phyloP scores from a whole-genome alignment of 2,888 invertebrate species.

The Tetanocera ferruginea region DNA sequence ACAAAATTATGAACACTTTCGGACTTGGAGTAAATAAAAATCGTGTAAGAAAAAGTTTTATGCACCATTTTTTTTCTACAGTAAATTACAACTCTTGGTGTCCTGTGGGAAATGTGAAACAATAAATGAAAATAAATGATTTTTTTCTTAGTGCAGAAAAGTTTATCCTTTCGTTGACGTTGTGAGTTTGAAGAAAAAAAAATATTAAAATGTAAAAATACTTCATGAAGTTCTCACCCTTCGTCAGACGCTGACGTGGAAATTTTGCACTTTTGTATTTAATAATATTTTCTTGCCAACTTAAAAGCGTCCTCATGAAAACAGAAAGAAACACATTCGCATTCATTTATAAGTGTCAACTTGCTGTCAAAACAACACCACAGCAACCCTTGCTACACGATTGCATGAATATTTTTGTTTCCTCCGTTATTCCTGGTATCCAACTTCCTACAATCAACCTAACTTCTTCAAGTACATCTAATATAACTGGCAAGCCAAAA shows the following conservation, averaged over 20 bases:
- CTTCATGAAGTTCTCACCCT: not conserved
- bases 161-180: conserved; percentile 27
- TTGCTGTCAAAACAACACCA: conserved; percentile 7
- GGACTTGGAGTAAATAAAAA: conserved; percentile 43
- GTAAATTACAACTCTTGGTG: conserved; percentile 25
- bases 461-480: no score
- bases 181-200: not conserved
- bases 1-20: conserved; percentile 45
- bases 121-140: conserved; percentile 45
- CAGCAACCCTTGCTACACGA: not conserved
- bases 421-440: not conserved
- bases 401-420: not conserved
- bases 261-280: not conserved
- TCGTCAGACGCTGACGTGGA: not conserved
- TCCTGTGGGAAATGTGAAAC: conserved; percentile 44
- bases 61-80: conserved; percentile 25
- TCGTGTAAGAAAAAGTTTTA: conserved; percentile 41
- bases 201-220: conserved; percentile 7
- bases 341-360: conserved; percentile 31
- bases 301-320: not conserved
- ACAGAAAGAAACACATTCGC: not conserved
- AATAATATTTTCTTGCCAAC: not conserved
- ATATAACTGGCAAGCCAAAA: conserved; percentile 1
- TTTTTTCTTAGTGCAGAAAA: conserved; percentile 13
- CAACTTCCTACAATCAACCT: not conserved